A percentile compares a stretch with the other conserved stretches of the same genome.
Evolutionary conservation across 2,888 invertebrate genomes (phyloP).

Genomic region (Corbicula japonica): DNA sequence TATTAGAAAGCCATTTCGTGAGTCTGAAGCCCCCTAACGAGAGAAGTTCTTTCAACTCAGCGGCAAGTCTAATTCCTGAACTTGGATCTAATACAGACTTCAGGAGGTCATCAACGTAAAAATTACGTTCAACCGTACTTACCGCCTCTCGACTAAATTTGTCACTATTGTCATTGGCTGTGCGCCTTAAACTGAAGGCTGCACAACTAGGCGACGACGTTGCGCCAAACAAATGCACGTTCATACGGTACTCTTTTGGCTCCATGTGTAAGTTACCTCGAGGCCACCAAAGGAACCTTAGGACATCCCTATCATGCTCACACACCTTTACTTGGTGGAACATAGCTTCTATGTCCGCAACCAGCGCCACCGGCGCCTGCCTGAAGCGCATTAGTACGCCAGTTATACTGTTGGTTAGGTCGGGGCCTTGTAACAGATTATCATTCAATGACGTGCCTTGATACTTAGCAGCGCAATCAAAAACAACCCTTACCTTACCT

Average conservation of each 20-base stretch:
- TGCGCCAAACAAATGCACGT: constrained; percentile 50
- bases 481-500: constrained; percentile 34
- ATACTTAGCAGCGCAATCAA: constrained; percentile 47
- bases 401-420: constrained; percentile 59
- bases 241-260: constrained; percentile 26
- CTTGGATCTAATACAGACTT: constrained; percentile 29
- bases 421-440: constrained; percentile 59
- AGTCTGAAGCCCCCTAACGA: constrained; percentile 42
- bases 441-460: constrained; percentile 54
- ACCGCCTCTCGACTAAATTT: constrained; percentile 19
- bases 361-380: constrained; percentile 53
- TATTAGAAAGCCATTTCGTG: constrained; percentile 40
- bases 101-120: constrained; percentile 45
- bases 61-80: constrained; percentile 17
- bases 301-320: constrained; percentile 39
- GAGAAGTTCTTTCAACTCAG: constrained; percentile 17
- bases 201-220: constrained; percentile 52
- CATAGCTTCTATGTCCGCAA: constrained; percentile 62
- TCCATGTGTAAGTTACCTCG: constrained; percentile 7
- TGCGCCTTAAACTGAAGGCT: constrained; percentile 32
- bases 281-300: constrained; percentile 49
- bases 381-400: constrained; percentile 63
- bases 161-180: constrained; percentile 9
- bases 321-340: constrained; percentile 53
- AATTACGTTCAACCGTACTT: constrained; percentile 21